Evolutionary conservation across 2,797 vertebrate species (phyloP).

Genomic region (Bradypodion ventrale): DNA sequence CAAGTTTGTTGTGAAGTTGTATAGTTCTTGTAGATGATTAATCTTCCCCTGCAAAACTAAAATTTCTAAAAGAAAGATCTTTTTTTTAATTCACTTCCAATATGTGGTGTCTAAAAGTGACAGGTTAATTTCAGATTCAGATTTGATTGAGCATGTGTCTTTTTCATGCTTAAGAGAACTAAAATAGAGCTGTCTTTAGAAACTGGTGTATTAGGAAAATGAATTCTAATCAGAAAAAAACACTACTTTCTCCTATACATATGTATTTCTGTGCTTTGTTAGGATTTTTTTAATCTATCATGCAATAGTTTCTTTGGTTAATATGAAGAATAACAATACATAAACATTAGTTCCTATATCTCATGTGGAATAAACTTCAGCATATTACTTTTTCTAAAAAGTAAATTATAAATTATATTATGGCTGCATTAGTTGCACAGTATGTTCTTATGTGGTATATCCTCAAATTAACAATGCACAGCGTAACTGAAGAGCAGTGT

Average conservation of each 20-base stretch:
- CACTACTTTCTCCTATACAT: slow-evolving; percentile 62
- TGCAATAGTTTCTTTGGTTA: slow-evolving; percentile 57
- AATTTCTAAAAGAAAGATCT: slow-evolving; percentile 59
- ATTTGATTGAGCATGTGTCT: slow-evolving; percentile 78
- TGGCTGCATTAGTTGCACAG: slow-evolving; percentile 58
- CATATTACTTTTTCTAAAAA: slow-evolving; percentile 60
- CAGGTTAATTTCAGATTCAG: slow-evolving; percentile 79
- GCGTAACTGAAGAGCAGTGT: not conserved
- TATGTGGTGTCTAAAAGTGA: slow-evolving; percentile 72
- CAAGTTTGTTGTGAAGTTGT: not conserved
- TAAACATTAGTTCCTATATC: slow-evolving; percentile 7
- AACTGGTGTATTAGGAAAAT: slow-evolving; percentile 76
- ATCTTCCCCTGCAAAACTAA: slow-evolving; percentile 37
- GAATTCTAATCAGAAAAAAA: slow-evolving; percentile 72
- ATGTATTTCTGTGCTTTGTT: slow-evolving; percentile 67
- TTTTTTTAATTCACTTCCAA: slow-evolving; percentile 54
- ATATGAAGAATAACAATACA: slow-evolving; percentile 39
- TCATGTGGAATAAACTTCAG: slow-evolving; percentile 56
- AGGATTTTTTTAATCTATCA: slow-evolving; percentile 57
- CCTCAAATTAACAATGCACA: not conserved
- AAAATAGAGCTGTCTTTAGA: slow-evolving; percentile 81
- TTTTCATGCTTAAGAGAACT: slow-evolving; percentile 78
- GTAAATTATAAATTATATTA: slow-evolving; percentile 40
- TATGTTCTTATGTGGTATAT: no score
- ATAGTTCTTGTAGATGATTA: slow-evolving; percentile 29